Evolutionary conservation across 2,888 invertebrate species (phyloP).

Genomic region (Heliconius ethilla): DNA sequence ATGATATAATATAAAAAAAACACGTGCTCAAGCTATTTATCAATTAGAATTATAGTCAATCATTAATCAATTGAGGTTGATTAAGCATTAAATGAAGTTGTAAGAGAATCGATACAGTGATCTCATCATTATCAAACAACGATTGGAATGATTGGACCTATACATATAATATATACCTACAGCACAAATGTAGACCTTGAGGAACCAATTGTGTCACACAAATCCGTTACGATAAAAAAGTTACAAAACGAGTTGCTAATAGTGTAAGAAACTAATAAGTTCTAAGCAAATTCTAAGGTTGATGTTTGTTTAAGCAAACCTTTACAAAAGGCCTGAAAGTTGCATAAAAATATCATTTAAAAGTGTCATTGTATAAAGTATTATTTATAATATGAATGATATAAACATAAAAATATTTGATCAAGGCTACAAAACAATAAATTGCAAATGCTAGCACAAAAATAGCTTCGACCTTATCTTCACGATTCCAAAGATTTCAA

Average conservation of each 20-base stretch:
- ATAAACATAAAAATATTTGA: neutral
- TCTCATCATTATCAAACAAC: conserved; percentile 15
- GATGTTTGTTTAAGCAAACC: neutral
- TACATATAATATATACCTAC: neutral
- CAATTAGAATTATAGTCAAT: neutral
- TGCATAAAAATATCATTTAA: neutral
- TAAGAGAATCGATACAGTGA: conserved; percentile 21
- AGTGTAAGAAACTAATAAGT: neutral
- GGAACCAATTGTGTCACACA: conserved; percentile 1
- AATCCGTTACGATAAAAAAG: conserved; percentile 13
- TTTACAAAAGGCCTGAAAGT: neutral
- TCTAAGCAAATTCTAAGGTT: too few species aligned
- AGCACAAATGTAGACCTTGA: neutral
- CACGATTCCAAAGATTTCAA: neutral
- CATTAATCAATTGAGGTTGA: conserved; percentile 14
- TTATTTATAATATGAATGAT: neutral
- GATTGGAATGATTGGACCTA: conserved; percentile 7
- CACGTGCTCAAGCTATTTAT: neutral
- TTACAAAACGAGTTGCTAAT: conserved; percentile 1
- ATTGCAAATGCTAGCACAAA: neutral
- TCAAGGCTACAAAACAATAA: neutral
- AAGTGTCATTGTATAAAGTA: neutral
- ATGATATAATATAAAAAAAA: neutral
- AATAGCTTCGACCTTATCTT: conserved; percentile 3
- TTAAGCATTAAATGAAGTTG: conserved; percentile 19